Base-by-base conservation (phyloP, 2,113 vertebrate genomes). In the Clarias magur region DNA sequence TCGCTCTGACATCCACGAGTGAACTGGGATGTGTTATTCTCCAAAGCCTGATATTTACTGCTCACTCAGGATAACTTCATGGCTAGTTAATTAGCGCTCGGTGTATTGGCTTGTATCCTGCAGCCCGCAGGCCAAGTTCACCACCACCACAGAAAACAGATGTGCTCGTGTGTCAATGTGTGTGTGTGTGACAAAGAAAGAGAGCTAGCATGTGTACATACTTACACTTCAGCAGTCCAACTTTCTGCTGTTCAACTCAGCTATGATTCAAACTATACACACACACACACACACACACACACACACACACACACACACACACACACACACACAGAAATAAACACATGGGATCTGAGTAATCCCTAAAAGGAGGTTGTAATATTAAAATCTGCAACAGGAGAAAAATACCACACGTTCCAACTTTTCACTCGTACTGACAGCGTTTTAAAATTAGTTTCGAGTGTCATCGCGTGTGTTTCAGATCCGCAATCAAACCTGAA, bases 21-120 rank as follows among this genome's bases (percentile, higher is more conserved):
- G 86, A 88, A 87, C 56, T 85, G 90, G 88, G 86, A 87, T 86
- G 86, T 85, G 88, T 84, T 84, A 88, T 84, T 82, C 90, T 91
- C 90, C 79, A 73, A 89, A 88, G 88, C 82, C 85, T 79, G 87
- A 91, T 89, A 91, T 89, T 89, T 89, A 89, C 87, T 88, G 82
- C 90, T 87, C 88, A 67, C 87, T 80, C 85, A 85, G 88, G 90
- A 87, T 83, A 80, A 42, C 85, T 91, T 91, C 83, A 85, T 85
- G 83, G 90, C 85, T 87, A 80, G 86, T 91, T 89, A 88, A 91
- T 91, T 91, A 91, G 87, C 27, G 80, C 82, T 87, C 48, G 42
- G 88, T 76, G 87, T 83, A 88, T 87, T 89, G 87, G 87, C 87
- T 63, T 84, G 75, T 87, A 87, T 88, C 89, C 89, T 88, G 89